Base-by-base conservation (phyloP, 2,113 vertebrate species). In the Lamprotornis superbus region DNA sequence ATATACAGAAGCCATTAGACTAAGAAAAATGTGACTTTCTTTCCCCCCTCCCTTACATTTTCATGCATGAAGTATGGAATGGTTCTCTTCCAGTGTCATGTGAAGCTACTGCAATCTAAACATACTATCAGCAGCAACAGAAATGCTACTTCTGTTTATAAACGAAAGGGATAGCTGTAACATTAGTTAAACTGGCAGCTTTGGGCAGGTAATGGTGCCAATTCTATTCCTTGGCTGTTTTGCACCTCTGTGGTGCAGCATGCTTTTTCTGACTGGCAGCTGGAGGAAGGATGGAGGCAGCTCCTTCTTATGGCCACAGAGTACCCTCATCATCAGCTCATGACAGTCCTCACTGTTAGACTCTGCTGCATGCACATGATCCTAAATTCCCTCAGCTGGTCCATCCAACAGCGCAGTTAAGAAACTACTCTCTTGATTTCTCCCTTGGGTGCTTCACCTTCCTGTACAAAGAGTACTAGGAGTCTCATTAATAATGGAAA, bases 31-130 rank as follows among this genome's bases (percentile, higher is more conserved):
- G 9, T 10, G 20, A 4, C 3, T 19, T 31, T 30, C 39, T 21
- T 50, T 2, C 0, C 2, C 9, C 22, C 7, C 7, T 7, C 28
- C 11, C 10, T 80, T 73, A 50, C 24, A 59, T 52, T 77, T 60
- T 12, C 10, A 18, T 1, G 10, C 11, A 49, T 4, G 15, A 35
- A 82, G 49, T 37, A 53, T 0, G 3, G 15, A 87, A 67, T 64
- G 11, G 5, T 57, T 89, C 39, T 88, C 71, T 53, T 49, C 9
- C 20, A 59, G 57, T 15, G 28, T 55, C 40, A 35, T 1, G 1
- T 19, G 11, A 42, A 88, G 33, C 27, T 77, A 50, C 27, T 57
- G 23, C 37, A 69, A 73, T n/a, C 61, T 85, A 65, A 79, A 46
- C 33, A 68, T 7, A 88, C 11, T 44, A 77, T 6, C 50, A 83